Evolutionary conservation across 2,888 invertebrate genomes (phyloP).

Genomic region (Drosophila subquinaria): DNA sequence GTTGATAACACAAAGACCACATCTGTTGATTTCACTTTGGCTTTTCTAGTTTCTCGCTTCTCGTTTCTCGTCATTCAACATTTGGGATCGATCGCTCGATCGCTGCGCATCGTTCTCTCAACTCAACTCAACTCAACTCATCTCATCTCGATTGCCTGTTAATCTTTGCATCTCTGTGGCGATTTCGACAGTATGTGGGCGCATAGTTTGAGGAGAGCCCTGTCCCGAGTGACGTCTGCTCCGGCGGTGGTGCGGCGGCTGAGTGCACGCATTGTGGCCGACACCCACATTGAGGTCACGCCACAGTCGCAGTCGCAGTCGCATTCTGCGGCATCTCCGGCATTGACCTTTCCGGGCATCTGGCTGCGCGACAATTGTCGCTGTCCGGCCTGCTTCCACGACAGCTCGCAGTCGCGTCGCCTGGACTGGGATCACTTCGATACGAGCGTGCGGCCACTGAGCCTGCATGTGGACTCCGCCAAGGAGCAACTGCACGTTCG

Average conservation of each 20-base stretch:
- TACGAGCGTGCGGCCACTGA: conserved; percentile 86
- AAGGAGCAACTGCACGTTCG: conserved; percentile 83
- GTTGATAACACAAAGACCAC: conserved; percentile 39
- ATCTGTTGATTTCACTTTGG: conserved; percentile 34
- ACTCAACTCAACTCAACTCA: not conserved
- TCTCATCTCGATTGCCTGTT: not conserved
- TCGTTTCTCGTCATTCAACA: conserved; percentile 6
- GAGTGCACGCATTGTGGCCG: conserved; percentile 71
- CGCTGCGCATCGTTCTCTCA: conserved; percentile 9
- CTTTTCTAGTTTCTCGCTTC: not conserved
- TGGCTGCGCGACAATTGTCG: conserved; percentile 92
- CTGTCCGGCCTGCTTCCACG: conserved; percentile 89
- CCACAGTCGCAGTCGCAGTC: conserved; percentile 1
- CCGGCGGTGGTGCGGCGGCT: conserved; percentile 32
- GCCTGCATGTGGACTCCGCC: conserved; percentile 60
- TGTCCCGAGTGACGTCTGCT: not conserved
- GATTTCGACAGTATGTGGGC: conserved; percentile 41
- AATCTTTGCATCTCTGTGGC: not conserved
- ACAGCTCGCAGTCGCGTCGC: conserved; percentile 88
- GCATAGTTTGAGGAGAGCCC: conserved; percentile 27
- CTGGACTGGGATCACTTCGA: conserved; percentile 88
- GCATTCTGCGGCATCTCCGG: conserved; percentile 79
- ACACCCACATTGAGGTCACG: conserved; percentile 68
- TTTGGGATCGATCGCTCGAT: conserved; percentile 11
- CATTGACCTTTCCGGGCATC: conserved; percentile 88